Evolutionary conservation across 2,113 vertebrate genomes (phyloP).

Genomic region (Aldabrachelys gigantea): DNA sequence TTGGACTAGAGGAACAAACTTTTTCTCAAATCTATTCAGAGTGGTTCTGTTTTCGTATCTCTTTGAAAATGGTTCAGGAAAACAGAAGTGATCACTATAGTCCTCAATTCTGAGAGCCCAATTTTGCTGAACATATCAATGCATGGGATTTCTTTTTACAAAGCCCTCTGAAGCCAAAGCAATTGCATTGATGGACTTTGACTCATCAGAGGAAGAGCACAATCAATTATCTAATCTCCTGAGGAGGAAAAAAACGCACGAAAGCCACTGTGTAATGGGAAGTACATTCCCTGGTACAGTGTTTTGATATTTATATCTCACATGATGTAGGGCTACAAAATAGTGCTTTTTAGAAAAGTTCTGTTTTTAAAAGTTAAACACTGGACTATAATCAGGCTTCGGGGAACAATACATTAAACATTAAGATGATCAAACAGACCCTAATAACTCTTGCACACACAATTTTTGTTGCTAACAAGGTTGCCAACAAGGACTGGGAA

Average conservation of each 20-base stretch:
- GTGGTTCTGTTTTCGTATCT: background rate
- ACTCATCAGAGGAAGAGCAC: background rate
- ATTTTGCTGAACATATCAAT: slow-evolving; percentile 11
- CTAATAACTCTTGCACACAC: accelerated
- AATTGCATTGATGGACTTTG: slow-evolving; percentile 9
- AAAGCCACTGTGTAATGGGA: accelerated
- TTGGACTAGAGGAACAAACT: background rate
- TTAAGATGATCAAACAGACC: accelerated
- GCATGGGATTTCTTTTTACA: background rate
- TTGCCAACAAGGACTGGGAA: background rate
- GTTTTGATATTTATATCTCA: accelerated
- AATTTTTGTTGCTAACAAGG: accelerated
- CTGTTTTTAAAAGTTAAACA: accelerated
- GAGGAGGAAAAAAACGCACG: background rate
- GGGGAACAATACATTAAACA: accelerated
- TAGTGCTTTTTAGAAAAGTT: accelerated
- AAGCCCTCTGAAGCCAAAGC: background rate
- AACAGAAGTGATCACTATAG: background rate
- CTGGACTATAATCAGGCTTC: background rate
- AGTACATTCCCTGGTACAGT: background rate
- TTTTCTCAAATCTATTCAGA: background rate
- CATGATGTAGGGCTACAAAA: accelerated
- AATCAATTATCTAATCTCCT: background rate
- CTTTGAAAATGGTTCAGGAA: background rate
- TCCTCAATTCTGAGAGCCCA: background rate